phyloP scores from a whole-genome alignment of 2,888 invertebrate genomes.

The Drosophila bunnanda region DNA sequence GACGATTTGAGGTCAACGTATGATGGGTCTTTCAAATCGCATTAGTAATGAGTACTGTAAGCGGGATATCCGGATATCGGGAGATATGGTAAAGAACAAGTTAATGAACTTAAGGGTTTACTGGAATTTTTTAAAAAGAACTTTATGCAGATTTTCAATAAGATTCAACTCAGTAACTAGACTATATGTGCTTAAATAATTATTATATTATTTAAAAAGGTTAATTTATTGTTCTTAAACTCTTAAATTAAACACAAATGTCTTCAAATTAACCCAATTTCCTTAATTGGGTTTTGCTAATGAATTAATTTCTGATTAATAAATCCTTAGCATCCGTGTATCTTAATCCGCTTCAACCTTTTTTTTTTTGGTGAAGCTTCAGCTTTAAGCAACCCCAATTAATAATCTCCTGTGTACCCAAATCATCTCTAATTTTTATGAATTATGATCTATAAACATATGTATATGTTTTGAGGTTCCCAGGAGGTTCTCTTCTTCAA shows the following conservation, averaged over 20 bases:
- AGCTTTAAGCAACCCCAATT: conserved; percentile 24
- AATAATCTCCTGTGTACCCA: conserved; percentile 18
- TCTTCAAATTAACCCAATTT: background rate
- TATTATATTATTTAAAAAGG: background rate
- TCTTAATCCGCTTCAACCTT: conserved; percentile 39
- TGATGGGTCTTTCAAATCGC: conserved; percentile 29
- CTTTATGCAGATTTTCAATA: too few relatives aligned
- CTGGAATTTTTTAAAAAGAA: conserved; percentile 3
- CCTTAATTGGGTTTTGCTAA: background rate
- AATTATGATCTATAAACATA: conserved; percentile 29
- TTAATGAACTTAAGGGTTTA: background rate
- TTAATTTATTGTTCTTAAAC: background rate
- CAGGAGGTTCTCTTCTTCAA: background rate
- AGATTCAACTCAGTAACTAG: too few relatives aligned
- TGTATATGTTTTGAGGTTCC: conserved; percentile 1
- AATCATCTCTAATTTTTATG: conserved; percentile 37
- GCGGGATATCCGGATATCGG: conserved; percentile 18
- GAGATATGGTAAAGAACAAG: conserved; percentile 11
- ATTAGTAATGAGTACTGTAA: conserved; percentile 20
- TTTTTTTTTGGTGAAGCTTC: background rate
- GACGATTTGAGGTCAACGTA: conserved; percentile 32
- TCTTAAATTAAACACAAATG: background rate
- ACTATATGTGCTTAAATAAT: background rate
- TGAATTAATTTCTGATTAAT: conserved; percentile 12
- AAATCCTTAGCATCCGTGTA: conserved; percentile 5